Evolutionary conservation across 2,888 invertebrate genomes (phyloP), one percentile per base, ranked within the genome.

Genomic region (Epistrophella euchroma): DNA sequence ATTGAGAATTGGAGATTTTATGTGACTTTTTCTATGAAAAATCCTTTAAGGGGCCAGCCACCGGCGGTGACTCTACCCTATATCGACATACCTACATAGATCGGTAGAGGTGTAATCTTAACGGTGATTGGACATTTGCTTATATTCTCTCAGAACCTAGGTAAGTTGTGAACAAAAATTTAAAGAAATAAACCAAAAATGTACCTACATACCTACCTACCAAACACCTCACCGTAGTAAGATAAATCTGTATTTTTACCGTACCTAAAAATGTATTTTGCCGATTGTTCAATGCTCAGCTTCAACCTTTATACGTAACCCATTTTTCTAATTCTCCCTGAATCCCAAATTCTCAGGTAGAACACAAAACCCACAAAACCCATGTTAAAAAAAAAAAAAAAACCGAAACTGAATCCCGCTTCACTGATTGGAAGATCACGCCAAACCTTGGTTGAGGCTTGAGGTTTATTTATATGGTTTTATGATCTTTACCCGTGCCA

Each of bases 341-440:
- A 66, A 47, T 47, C 45, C 17, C 58, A 19, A 68, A 74, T 52
- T 28, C 81, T 15, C 85, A 82, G 82, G 74, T 82, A 82, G 6
- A 32, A 32, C 6, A 0, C 1, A 28, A 1, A 32, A 32, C 4
- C n/a, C 32, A 56, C 45, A 9, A 9, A 19, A 47, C 17, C 7
- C 2, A 43, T 15, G 15, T 11, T 25, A 55, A 2, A 58, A 13
- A 35, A 6, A 25, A 25, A 40, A 43, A 43, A 0, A 76, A 82
- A 11, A 25, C 22, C 11, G 11, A 60, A 72, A 74, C 22, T 9
- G 11, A 60, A 72, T 71, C 22, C 56, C 70, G 6, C 35, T 78
- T 72, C 68, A 64, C 62, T 86, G 86, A 86, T 86, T 86, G 86
- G 86, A 82, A 82, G 86, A 86, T 77, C 85, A 64, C 32, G n/a